phyloP scores from a whole-genome alignment of 2,888 invertebrate species.

The Erynnis tages region DNA sequence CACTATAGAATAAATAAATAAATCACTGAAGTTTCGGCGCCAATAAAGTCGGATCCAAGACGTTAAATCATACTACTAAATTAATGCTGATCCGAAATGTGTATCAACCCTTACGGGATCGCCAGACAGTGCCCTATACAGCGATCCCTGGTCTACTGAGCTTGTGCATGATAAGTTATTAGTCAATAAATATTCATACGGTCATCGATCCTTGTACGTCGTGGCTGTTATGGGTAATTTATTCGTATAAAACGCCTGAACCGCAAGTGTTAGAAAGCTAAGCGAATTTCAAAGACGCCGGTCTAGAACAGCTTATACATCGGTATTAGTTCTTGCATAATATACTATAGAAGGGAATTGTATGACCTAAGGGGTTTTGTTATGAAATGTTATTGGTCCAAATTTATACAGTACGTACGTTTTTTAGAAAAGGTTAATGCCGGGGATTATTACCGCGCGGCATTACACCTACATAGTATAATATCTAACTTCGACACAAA shows the following conservation, averaged over 20 bases:
- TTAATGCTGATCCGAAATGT: background rate
- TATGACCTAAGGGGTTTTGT: background rate
- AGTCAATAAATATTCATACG: conserved; percentile 42
- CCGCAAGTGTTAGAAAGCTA: conserved; percentile 25
- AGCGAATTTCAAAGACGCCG: conserved; percentile 28
- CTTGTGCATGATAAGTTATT: conserved; percentile 42
- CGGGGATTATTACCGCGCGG: too few species aligned
- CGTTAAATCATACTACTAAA: too few species aligned
- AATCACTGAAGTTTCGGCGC: background rate
- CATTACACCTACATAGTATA: too few species aligned
- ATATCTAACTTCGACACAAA: too few species aligned
- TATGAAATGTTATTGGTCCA: background rate
- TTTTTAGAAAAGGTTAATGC: too few species aligned
- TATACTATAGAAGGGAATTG: conserved; percentile 3
- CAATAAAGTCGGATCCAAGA: too few species aligned
- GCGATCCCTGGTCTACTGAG: conserved; percentile 38
- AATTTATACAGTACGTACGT: too few species aligned
- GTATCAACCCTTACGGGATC: conserved; percentile 6
- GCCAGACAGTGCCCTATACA: conserved; percentile 26
- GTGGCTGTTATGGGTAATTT: conserved; percentile 32
- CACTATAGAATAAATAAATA: too few species aligned
- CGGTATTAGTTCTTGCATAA: conserved; percentile 24
- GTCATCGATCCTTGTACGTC: conserved; percentile 30
- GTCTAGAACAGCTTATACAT: conserved; percentile 10
- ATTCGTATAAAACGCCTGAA: conserved; percentile 30